phyloP scores from a whole-genome alignment of 2,113 vertebrate genomes.

The Columba livia region DNA sequence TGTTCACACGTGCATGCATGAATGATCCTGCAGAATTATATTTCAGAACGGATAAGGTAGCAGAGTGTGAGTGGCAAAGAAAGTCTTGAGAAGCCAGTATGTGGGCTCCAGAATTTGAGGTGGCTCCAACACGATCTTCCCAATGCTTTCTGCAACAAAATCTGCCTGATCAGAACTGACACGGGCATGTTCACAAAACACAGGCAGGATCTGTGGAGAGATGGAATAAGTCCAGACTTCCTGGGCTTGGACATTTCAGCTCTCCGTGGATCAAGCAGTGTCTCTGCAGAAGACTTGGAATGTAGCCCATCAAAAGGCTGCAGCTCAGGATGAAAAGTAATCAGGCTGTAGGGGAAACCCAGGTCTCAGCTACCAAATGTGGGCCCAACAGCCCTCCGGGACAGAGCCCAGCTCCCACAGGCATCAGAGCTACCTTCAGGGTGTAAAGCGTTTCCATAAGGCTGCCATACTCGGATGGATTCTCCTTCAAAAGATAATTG shows the following conservation, averaged over 20 bases:
- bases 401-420: not conserved
- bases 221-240: not conserved
- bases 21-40: slow-evolving; percentile 25
- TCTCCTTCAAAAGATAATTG: slow-evolving; percentile 92
- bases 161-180: not conserved
- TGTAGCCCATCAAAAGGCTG: not conserved
- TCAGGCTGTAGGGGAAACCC: not conserved
- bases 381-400: not conserved
- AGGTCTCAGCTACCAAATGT: not conserved
- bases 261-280: not conserved
- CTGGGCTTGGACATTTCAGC: not conserved
- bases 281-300: not conserved
- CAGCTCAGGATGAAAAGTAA: not conserved
- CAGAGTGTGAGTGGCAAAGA: not conserved
- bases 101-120: not conserved
- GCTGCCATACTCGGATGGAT: slow-evolving; percentile 83
- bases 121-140: not conserved
- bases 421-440: slow-evolving; percentile 83
- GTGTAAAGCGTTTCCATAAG: slow-evolving; percentile 94
- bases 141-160: not conserved
- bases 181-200: not conserved
- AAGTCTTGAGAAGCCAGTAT: not conserved
- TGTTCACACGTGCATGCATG: slow-evolving; percentile 51
- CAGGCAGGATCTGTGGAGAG: not conserved
- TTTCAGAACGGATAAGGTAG: not conserved